phyloP scores from a whole-genome alignment of 2,797 vertebrate genomes.

The Muraenolepis orangiensis region DNA sequence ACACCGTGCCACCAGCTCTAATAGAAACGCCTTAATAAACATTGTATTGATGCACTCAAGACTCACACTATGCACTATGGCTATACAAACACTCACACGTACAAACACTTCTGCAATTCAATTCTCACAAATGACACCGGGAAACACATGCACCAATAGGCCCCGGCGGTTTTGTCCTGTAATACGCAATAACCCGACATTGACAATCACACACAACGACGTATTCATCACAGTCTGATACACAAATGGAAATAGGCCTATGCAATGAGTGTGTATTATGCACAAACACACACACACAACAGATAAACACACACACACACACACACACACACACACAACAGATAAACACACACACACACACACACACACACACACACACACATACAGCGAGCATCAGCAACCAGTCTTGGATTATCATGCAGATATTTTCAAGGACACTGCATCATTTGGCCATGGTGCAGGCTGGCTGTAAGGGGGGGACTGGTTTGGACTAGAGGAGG shows the following conservation, averaged over 20 bases:
- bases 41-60: background rate
- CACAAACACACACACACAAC: background rate
- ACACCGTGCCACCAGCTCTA: too few relatives aligned
- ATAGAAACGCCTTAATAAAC: background rate
- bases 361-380: constrained; percentile 19
- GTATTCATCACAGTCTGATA: background rate
- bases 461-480: constrained; percentile 25
- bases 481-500: constrained; percentile 27
- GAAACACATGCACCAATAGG: background rate
- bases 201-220: too few relatives aligned
- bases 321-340: background rate
- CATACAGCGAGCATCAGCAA: background rate
- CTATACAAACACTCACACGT: too few relatives aligned
- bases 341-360: constrained; percentile 14
- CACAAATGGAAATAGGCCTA: background rate
- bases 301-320: constrained; percentile 21
- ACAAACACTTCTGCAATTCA: background rate
- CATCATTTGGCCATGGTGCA: constrained; percentile 52
- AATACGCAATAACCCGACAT: too few relatives aligned
- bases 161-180: too few relatives aligned
- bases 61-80: background rate
- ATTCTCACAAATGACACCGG: constrained; percentile 11
- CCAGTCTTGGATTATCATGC: constrained; percentile 67
- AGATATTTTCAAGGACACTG: constrained; percentile 62
- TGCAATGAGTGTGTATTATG: background rate